These are phyloP conservation scores for Azorinus chamasolen DNA, from an alignment of 2,888 invertebrate genomes.

Conservation along the genomic window DNA sequence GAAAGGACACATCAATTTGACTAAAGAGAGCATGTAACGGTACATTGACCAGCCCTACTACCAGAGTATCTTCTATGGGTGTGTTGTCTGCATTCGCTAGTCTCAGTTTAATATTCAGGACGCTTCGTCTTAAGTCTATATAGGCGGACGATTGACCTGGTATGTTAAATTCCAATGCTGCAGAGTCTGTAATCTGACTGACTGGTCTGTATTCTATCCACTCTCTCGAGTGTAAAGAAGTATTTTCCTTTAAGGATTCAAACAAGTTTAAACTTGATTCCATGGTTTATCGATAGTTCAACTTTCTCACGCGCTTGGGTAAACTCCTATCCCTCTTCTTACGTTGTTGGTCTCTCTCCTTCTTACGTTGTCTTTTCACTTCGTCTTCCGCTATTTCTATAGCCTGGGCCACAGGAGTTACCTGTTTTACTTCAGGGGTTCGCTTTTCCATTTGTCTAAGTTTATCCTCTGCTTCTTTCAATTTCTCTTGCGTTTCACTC, in stretches of 20 bases:
- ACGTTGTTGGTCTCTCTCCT: slow-evolving; percentile 7
- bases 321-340: too few species aligned
- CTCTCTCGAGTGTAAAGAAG: slow-evolving; percentile 14
- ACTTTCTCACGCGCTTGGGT: too few species aligned
- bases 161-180: slow-evolving; percentile 44
- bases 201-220: slow-evolving; percentile 44
- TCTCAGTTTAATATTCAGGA: slow-evolving; percentile 32
- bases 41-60: slow-evolving; percentile 20
- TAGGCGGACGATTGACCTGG: slow-evolving; percentile 35
- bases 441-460: slow-evolving; percentile 1
- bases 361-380: slow-evolving; percentile 17
- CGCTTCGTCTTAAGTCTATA: slow-evolving; percentile 45
- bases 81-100: slow-evolving; percentile 14
- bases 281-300: too few species aligned
- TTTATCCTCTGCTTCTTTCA: background rate
- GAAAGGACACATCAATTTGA: slow-evolving; percentile 42
- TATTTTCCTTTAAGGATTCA: slow-evolving; percentile 16
- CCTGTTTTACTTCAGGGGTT: slow-evolving; percentile 16
- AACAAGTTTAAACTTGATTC: too few species aligned
- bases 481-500: background rate
- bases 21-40: slow-evolving; percentile 41
- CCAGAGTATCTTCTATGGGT: background rate
- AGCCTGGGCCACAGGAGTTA: slow-evolving; percentile 39
- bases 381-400: slow-evolving; percentile 40
- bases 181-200: slow-evolving; percentile 28